These are phyloP conservation scores for Resseliella maxima DNA, from an alignment of 2,888 invertebrate genomes.

Conservation along the genomic window DNA sequence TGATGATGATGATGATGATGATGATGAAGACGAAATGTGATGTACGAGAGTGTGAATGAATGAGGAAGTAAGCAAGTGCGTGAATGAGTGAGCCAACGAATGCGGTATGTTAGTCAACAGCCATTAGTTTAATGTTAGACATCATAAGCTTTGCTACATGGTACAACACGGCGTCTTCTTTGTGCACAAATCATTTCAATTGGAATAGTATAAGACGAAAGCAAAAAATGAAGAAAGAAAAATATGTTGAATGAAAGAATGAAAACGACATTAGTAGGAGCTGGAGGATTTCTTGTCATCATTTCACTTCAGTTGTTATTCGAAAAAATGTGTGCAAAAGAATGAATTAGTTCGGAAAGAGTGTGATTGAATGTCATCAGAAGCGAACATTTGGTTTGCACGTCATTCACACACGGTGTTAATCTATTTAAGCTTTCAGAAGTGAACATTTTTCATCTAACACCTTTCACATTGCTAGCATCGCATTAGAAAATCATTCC, in stretches of 20 bases:
- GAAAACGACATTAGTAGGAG: neutral
- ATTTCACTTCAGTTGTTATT: neutral
- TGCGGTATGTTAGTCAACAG: neutral
- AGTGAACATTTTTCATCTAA: neutral
- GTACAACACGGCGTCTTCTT: neutral
- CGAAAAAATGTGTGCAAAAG: neutral
- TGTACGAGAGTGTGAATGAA: too few relatives aligned
- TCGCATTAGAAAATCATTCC: constrained; percentile 7
- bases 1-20: too few relatives aligned
- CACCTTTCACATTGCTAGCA: neutral
- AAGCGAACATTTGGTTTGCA: neutral
- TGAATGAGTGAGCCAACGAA: neutral
- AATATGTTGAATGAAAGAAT: neutral
- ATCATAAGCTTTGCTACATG: neutral
- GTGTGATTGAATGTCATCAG: constrained; percentile 7
- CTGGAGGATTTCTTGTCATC: too few relatives aligned
- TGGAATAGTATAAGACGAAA: too few relatives aligned
- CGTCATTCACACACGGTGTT: constrained; percentile 1
- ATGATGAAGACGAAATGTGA: too few relatives aligned
- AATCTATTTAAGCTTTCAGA: constrained; percentile 2
- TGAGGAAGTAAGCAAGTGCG: neutral
- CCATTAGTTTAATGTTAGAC: neutral
- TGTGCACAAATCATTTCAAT: neutral
- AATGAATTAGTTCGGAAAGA: neutral
- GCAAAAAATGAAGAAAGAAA: neutral